Evolutionary conservation across 1,140 invertebrate species (phyloP).

Genomic region (Adelges cooleyi): DNA sequence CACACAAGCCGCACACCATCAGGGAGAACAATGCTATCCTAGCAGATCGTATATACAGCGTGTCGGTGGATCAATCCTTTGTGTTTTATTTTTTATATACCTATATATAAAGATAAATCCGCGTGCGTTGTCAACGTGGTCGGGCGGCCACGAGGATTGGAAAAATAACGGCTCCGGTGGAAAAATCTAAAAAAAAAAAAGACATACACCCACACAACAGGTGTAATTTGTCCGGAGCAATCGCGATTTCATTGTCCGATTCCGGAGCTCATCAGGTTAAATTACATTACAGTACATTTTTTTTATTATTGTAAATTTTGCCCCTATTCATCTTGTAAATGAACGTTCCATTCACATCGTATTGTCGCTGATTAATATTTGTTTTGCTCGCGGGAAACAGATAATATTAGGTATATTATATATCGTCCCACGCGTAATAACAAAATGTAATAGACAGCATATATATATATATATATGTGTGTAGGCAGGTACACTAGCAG

Average conservation of each 20-base stretch:
- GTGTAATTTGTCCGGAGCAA: slow-evolving; percentile 25
- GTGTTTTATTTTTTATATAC: neutral
- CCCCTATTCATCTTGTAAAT: slow-evolving; percentile 10
- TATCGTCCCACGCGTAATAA: neutral
- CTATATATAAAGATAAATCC: neutral
- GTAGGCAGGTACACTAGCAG: too few species aligned
- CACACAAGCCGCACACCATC: neutral
- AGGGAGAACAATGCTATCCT: slow-evolving; percentile 8
- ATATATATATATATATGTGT: too few species aligned
- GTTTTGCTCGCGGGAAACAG: slow-evolving; percentile 4
- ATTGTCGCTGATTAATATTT: slow-evolving; percentile 27
- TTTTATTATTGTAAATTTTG: slow-evolving; percentile 17
- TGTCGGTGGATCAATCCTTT: slow-evolving; percentile 20
- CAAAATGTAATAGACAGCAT: too few species aligned
- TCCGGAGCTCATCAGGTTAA: slow-evolving; percentile 6
- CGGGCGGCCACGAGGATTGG: neutral
- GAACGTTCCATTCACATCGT: slow-evolving; percentile 10
- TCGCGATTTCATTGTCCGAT: slow-evolving; percentile 27
- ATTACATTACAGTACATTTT: slow-evolving; percentile 15
- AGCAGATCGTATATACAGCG: too few species aligned
- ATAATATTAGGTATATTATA: too few species aligned
- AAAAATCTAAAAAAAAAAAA: slow-evolving; percentile 3
- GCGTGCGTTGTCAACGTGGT: slow-evolving; percentile 11
- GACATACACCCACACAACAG: slow-evolving; percentile 2
- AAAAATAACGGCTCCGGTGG: slow-evolving; percentile 23